These are phyloP conservation scores for Polydesmus complanatus DNA, from an alignment of 2,888 invertebrate genomes.

Conservation along the genomic window DNA sequence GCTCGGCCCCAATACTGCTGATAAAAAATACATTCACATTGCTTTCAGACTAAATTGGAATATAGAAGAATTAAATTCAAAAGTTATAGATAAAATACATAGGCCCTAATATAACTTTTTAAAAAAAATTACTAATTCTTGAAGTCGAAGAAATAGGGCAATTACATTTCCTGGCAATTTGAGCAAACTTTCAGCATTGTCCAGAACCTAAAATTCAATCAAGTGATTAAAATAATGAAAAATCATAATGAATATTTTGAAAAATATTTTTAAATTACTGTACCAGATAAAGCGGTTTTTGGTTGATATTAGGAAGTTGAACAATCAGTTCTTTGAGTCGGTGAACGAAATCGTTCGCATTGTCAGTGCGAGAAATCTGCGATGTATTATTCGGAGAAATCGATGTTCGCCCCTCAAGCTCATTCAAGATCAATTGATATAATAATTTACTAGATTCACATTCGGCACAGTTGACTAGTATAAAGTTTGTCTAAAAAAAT, in stretches of 20 bases:
- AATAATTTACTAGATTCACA: conserved; percentile 61
- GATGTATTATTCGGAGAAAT: conserved; percentile 19
- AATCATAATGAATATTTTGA: conserved; percentile 24
- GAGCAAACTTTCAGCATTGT: conserved; percentile 65
- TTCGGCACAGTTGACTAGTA: conserved; percentile 64
- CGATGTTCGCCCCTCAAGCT: conserved; percentile 30
- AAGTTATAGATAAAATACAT: not conserved
- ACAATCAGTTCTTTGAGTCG: conserved; percentile 20
- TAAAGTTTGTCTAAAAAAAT: conserved; percentile 30
- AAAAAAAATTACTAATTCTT: conserved; percentile 42
- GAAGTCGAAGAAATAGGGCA: conserved; percentile 54
- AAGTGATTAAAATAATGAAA: no score
- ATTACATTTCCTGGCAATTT: conserved; percentile 59
- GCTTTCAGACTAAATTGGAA: conserved; percentile 40
- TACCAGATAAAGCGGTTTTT: conserved; percentile 17
- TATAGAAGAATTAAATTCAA: conserved; percentile 1
- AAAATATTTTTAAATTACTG: not conserved
- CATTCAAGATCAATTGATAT: conserved; percentile 56
- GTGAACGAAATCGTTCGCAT: conserved; percentile 16
- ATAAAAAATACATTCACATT: conserved; percentile 62
- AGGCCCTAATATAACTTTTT: conserved; percentile 4
- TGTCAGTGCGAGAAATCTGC: conserved; percentile 20
- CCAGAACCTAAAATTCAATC: no score
- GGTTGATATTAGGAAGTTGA: conserved; percentile 11
- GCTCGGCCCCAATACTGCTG: conserved; percentile 59